phyloP scores from a whole-genome alignment of 2,113 vertebrate species.

The Aspidoscelis tigris region DNA sequence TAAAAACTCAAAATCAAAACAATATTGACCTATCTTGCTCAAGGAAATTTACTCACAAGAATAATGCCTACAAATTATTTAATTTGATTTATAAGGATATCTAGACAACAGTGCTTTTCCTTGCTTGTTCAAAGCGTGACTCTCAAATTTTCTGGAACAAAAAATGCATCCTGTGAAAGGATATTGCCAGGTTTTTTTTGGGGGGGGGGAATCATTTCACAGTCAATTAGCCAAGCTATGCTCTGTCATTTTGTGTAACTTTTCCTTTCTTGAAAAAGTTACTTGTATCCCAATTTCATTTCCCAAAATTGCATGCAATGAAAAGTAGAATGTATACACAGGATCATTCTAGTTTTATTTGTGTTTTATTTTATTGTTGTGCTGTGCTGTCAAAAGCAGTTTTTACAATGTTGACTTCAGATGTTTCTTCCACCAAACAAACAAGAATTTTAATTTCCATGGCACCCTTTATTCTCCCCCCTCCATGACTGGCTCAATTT shows the following conservation, averaged over 20 bases:
- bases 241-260: not conserved
- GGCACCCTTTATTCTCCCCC: no score
- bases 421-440: not conserved
- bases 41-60: no score
- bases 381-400: not conserved
- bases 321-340: not conserved
- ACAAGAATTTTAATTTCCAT: not conserved
- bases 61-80: no score
- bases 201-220: slow-evolving; percentile 3
- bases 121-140: not conserved
- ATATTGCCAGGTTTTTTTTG: slow-evolving; percentile 12
- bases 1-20: no score
- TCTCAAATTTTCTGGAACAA: not conserved
- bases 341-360: not conserved
- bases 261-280: slow-evolving; percentile 15
- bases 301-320: not conserved
- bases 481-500: not conserved
- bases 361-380: no score
- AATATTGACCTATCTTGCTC: no score
- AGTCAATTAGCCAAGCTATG: slow-evolving; percentile 15
- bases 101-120: no score
- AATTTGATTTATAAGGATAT: no score
- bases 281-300: not conserved
- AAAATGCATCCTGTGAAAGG: not conserved
- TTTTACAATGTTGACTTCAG: not conserved